These are phyloP conservation scores for Microcebus murinus DNA, from an alignment of 2,113 vertebrate genomes.

Conservation along the genomic window DNA sequence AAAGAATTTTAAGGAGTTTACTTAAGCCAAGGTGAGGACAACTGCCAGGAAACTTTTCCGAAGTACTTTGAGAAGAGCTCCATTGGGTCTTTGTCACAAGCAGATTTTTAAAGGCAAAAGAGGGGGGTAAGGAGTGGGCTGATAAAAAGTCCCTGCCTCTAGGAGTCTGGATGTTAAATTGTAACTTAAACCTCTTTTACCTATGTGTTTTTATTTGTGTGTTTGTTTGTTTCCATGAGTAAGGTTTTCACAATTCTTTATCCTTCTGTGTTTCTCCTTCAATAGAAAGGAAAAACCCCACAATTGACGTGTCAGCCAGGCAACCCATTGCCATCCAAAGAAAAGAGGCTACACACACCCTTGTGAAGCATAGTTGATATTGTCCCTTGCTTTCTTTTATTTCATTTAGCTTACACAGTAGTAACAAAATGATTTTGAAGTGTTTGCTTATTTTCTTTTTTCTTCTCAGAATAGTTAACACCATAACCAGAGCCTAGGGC, in stretches of 20 bases:
- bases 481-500: neutral
- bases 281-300: neutral
- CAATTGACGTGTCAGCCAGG: neutral
- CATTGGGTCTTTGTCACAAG: neutral
- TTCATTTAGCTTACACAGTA: neutral
- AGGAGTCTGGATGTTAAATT: neutral
- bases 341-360: too few relatives aligned
- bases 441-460: neutral
- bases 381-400: neutral
- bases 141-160: neutral
- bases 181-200: neutral
- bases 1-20: neutral
- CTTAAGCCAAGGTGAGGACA: neutral
- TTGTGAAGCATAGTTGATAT: neutral
- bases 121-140: neutral
- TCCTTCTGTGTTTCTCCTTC: neutral
- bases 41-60: neutral
- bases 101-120: neutral
- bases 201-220: neutral
- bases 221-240: neutral
- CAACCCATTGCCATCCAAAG: neutral
- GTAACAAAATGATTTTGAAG: neutral
- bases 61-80: neutral
- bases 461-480: neutral
- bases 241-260: neutral